Conservation (phyloP, 2,888 invertebrate species). For the Piscicola geometra region DNA sequence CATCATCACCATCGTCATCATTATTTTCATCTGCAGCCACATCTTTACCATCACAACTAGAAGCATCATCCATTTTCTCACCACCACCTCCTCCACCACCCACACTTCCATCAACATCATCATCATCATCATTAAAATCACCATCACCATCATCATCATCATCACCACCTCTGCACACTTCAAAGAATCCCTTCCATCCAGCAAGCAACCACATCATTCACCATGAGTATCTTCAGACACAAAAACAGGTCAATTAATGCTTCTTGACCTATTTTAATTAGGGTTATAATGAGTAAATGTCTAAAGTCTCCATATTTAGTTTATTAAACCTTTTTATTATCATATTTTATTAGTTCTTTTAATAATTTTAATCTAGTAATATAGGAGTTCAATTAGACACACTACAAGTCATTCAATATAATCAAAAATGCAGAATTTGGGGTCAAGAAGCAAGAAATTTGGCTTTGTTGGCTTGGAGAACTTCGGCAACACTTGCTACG, state of each 20-base stretch:
- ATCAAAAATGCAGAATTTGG: background rate
- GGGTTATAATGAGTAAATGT: background rate
- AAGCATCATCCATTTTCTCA: constrained; percentile 18
- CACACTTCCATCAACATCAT: constrained; percentile 31
- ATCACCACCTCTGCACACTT: constrained; percentile 17
- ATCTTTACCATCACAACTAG: constrained; percentile 25
- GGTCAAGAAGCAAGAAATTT: background rate
- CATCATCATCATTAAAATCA: constrained; percentile 31
- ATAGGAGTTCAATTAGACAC: no score
- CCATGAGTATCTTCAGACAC: background rate
- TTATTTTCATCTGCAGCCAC: constrained; percentile 22
- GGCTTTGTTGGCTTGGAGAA: constrained; percentile 59
- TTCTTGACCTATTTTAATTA: background rate
- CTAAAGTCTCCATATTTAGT: no score
- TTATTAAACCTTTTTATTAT: no score
- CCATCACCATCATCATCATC: constrained; percentile 9
- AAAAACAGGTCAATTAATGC: no score
- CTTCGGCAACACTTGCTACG: constrained; percentile 61
- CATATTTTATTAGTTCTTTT: background rate
- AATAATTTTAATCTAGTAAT: no score
- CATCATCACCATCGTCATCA: constrained; percentile 22
- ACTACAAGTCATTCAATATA: no score
- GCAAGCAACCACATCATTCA: constrained; percentile 4
- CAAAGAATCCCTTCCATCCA: background rate
- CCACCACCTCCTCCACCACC: background rate